phyloP scores from a whole-genome alignment of 2,113 vertebrate species.

The Triplophysa siluroides region DNA sequence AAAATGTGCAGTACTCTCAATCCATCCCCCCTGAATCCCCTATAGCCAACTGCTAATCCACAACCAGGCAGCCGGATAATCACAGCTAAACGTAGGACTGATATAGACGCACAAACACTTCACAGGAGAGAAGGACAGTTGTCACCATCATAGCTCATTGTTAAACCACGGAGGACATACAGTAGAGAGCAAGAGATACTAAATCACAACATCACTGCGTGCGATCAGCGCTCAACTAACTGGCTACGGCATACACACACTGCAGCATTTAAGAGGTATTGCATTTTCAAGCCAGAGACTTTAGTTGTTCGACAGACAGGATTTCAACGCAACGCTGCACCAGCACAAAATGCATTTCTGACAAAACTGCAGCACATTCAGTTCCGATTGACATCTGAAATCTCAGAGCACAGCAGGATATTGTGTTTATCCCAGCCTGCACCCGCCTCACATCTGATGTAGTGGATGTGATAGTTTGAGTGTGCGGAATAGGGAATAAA shows the following conservation, averaged over 20 bases:
- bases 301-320: constrained; percentile 30
- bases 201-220: constrained; percentile 44
- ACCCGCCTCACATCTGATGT: background rate
- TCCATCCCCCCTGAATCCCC: constrained; percentile 25
- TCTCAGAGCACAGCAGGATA: constrained; percentile 11
- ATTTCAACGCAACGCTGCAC: constrained; percentile 46
- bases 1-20: background rate
- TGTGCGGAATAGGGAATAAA: background rate
- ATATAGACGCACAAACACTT: constrained; percentile 17
- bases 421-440: constrained; percentile 1
- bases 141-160: constrained; percentile 44
- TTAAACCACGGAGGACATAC: constrained; percentile 17
- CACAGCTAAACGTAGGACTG: constrained; percentile 11
- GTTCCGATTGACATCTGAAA: constrained; percentile 34
- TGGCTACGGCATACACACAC: constrained; percentile 30
- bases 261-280: constrained; percentile 42
- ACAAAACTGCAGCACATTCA: constrained; percentile 31
- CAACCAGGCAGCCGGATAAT: constrained; percentile 28
- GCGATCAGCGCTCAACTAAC: constrained; percentile 44
- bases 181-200: constrained; percentile 16
- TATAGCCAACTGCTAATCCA: constrained; percentile 23
- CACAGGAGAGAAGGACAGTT: constrained; percentile 21
- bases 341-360: constrained; percentile 41
- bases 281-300: constrained; percentile 8
- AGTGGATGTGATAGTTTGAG: background rate